Evolutionary conservation across 2,113 vertebrate species (phyloP).

Genomic region (Paratilapia polleni): DNA sequence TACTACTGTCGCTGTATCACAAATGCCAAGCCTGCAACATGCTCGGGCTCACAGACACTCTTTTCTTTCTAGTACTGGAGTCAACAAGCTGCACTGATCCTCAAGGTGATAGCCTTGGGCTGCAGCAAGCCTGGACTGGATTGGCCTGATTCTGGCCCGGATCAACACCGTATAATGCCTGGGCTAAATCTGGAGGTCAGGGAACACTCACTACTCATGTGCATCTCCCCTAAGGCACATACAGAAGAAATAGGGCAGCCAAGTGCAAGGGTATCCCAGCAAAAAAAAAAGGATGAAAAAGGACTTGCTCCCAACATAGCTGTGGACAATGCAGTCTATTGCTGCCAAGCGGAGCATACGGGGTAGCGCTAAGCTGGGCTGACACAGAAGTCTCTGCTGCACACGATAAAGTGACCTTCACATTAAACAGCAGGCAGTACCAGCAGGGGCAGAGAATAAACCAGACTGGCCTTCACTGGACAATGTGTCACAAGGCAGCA

Average conservation of each 20-base stretch:
- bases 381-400: slow-evolving; percentile 22
- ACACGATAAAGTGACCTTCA: slow-evolving; percentile 45
- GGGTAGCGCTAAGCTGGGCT: slow-evolving; percentile 24
- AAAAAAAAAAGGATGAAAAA: slow-evolving; percentile 25
- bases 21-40: not conserved
- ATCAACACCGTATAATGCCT: slow-evolving; percentile 10
- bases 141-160: slow-evolving; percentile 2
- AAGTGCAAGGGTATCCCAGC: slow-evolving; percentile 44
- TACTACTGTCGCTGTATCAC: not conserved
- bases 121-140: not conserved
- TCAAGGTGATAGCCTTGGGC: slow-evolving; percentile 11
- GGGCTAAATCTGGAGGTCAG: slow-evolving; percentile 53
- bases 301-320: slow-evolving; percentile 33
- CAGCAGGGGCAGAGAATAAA: not conserved
- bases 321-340: slow-evolving; percentile 40
- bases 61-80: not conserved
- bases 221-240: slow-evolving; percentile 31
- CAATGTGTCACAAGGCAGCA: slow-evolving; percentile 1
- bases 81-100: slow-evolving; percentile 3
- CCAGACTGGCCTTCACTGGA: not conserved
- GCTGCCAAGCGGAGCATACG: slow-evolving; percentile 44
- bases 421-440: slow-evolving; percentile 13
- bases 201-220: slow-evolving; percentile 39
- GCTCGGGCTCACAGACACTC: not conserved
- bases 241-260: slow-evolving; percentile 55